phyloP scores from a whole-genome alignment of 2,888 invertebrate species.

The Balanococcus diminutus region DNA sequence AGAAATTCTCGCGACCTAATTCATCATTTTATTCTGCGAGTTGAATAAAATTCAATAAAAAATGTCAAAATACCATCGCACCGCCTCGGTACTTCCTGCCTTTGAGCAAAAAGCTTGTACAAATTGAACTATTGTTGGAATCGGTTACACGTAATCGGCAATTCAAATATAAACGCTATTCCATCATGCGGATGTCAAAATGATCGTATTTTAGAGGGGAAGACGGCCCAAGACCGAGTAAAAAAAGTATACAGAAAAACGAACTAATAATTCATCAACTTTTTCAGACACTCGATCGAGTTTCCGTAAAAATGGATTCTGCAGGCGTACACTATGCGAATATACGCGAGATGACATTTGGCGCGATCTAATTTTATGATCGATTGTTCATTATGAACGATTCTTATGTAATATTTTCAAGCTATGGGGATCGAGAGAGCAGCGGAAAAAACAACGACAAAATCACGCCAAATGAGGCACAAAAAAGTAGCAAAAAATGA shows the following conservation, averaged over 20 bases:
- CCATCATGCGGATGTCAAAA: constrained; percentile 37
- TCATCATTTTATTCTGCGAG: constrained; percentile 1
- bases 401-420: not conserved
- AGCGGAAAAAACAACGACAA: not conserved
- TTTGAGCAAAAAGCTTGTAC: not conserved
- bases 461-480: not conserved
- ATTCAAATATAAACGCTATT: constrained; percentile 12
- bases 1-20: not conserved
- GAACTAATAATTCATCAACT: constrained; percentile 31
- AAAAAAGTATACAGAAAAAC: not conserved
- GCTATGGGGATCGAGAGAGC: not conserved
- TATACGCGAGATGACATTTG: not conserved
- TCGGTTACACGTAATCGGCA: constrained; percentile 9
- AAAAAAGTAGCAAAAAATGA: not conserved
- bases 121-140: constrained; percentile 39
- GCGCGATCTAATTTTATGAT: constrained; percentile 47
- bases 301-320: constrained; percentile 49
- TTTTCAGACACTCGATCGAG: constrained; percentile 33
- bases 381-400: constrained; percentile 45
- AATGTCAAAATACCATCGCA: constrained; percentile 41
- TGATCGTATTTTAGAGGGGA: not conserved
- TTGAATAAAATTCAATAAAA: constrained; percentile 34
- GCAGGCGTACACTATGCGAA: not conserved
- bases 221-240: not conserved
- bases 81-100: constrained; percentile 40